A percentile compares a stretch with the other conserved stretches of the same genome.
These are phyloP conservation scores for Saguinus imperator DNA, from an alignment of 2,113 vertebrate species.

Conservation along the genomic window DNA sequence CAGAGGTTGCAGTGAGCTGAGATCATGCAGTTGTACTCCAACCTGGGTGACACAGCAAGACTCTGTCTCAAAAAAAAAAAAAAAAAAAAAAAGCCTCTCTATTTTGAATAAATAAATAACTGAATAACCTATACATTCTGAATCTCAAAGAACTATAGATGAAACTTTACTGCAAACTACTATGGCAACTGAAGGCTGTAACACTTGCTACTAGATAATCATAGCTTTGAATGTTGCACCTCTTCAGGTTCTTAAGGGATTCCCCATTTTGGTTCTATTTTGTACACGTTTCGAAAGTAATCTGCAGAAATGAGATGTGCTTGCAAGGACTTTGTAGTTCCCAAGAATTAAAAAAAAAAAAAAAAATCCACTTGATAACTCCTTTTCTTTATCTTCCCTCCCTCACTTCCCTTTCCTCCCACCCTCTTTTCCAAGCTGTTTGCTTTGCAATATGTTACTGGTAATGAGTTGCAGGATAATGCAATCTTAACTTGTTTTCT, in stretches of 20 bases:
- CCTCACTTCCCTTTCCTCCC: constrained; percentile 52
- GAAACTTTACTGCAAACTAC: neutral
- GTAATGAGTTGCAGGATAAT: constrained; percentile 88
- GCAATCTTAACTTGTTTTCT: constrained; percentile 88
- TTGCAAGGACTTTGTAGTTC: constrained; percentile 88
- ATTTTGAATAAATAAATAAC: neutral
- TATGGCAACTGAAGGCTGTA: constrained; percentile 73
- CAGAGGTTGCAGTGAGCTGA: too few species aligned
- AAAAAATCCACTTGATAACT: constrained; percentile 86
- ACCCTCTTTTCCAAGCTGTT: constrained; percentile 84
- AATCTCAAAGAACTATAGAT: neutral
- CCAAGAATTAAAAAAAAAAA: constrained; percentile 78
- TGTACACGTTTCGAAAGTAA: constrained; percentile 87
- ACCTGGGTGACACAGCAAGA: too few species aligned
- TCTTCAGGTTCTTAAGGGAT: constrained; percentile 85
- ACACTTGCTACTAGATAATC: constrained; percentile 83
- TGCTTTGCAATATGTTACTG: constrained; percentile 89
- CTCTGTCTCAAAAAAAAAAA: too few species aligned
- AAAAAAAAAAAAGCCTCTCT: neutral
- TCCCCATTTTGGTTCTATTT: constrained; percentile 86
- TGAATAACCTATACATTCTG: neutral
- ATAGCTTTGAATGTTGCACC: constrained; percentile 85
- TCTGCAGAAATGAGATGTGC: constrained; percentile 89
- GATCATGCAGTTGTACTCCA: too few species aligned
- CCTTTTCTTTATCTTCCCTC: constrained; percentile 80